Percentiles rank a stretch among this genome's conserved stretches.
phyloP scores from a whole-genome alignment of 2,888 invertebrate species.

The Drosophila sordidula region DNA sequence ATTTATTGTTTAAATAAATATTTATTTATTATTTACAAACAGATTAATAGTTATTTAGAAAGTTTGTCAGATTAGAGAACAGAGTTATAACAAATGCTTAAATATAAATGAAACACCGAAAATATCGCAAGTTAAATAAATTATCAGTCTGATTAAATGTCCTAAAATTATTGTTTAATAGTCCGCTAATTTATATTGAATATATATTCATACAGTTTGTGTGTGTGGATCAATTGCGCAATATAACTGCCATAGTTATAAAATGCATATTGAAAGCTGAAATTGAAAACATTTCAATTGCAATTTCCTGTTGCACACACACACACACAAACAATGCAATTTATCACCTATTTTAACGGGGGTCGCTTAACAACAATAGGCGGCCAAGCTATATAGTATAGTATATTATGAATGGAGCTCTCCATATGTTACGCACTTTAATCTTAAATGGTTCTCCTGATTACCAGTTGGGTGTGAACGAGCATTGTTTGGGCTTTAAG shows the following conservation, averaged over 20 bases:
- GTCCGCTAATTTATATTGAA: constrained; percentile 6
- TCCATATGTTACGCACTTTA: constrained; percentile 43
- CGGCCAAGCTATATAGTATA: not conserved
- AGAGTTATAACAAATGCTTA: not conserved
- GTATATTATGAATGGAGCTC: constrained; percentile 15
- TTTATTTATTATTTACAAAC: too few species aligned
- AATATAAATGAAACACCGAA: not conserved
- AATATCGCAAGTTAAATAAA: too few species aligned
- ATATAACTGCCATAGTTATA: constrained; percentile 38
- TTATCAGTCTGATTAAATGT: not conserved
- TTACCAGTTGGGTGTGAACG: constrained; percentile 31
- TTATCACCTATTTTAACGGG: constrained; percentile 39
- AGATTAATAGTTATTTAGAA: too few species aligned
- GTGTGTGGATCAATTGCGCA: constrained; percentile 14
- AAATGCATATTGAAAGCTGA: constrained; percentile 34
- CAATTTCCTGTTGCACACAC: constrained; percentile 59
- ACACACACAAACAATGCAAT: constrained; percentile 36
- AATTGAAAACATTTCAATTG: constrained; percentile 47
- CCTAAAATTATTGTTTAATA: constrained; percentile 4
- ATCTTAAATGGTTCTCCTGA: constrained; percentile 49
- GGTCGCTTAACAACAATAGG: not conserved
- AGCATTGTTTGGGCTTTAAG: constrained; percentile 35
- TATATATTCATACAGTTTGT: not conserved
- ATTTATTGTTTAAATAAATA: too few species aligned
- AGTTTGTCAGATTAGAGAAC: not conserved